phyloP scores from a whole-genome alignment of 2,888 invertebrate species.

The Acrobasis suavella region DNA sequence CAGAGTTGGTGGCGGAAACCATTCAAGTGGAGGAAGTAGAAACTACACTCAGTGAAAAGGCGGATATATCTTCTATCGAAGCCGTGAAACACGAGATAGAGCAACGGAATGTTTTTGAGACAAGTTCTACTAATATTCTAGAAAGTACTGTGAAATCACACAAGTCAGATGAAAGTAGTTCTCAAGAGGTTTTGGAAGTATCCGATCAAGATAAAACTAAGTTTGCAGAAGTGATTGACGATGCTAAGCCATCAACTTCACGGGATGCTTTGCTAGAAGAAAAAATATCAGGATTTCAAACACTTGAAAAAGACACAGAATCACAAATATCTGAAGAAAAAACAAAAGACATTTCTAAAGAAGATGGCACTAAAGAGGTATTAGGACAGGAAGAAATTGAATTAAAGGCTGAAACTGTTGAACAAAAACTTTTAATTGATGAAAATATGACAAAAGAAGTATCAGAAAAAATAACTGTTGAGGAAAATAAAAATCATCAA shows the following conservation, averaged over 20 bases:
- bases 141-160: not conserved
- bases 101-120: not conserved
- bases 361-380: not conserved
- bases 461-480: too few relatives aligned
- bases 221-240: not conserved
- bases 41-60: not conserved
- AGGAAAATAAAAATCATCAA: too few relatives aligned
- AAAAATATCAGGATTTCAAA: not conserved
- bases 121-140: not conserved
- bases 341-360: not conserved
- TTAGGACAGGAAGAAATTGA: not conserved
- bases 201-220: not conserved
- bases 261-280: not conserved
- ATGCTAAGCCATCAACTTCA: conserved; percentile 4
- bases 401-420: conserved; percentile 11
- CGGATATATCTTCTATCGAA: not conserved
- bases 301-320: not conserved
- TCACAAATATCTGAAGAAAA: not conserved
- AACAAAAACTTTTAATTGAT: too few relatives aligned
- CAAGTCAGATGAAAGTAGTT: not conserved
- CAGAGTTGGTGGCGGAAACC: not conserved
- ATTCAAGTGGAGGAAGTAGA: not conserved
- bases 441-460: too few relatives aligned
- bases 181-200: not conserved
- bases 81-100: not conserved